These are phyloP conservation scores for Eidolon dupreanum DNA, from an alignment of 2,797 vertebrate species.

Conservation along the genomic window DNA sequence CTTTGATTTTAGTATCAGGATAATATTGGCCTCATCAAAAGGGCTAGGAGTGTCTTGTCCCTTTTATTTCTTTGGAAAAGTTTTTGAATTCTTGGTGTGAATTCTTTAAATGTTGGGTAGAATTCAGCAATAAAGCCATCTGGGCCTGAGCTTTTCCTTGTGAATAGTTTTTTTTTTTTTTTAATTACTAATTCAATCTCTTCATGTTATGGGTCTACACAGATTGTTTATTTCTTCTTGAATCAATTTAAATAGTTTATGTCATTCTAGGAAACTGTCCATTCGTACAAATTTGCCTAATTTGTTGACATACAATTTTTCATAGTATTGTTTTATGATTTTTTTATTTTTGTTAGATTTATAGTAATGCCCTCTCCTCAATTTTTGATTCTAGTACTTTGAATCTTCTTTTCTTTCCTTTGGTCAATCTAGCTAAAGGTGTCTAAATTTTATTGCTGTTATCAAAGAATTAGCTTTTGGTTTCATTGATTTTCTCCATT, in stretches of 20 bases:
- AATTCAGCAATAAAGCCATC: neutral
- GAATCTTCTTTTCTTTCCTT: neutral
- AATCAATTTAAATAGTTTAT: neutral
- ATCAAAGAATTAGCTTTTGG: neutral
- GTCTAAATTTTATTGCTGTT: neutral
- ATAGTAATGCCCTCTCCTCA: neutral
- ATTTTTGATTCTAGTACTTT: neutral
- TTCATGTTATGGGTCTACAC: neutral
- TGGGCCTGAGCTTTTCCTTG: neutral
- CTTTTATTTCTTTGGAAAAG: neutral
- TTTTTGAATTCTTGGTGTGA: neutral
- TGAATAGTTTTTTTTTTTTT: neutral
- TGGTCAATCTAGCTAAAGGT: neutral
- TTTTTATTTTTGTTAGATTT: neutral
- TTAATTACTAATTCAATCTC: neutral
- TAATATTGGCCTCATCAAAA: neutral
- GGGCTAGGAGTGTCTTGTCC: neutral
- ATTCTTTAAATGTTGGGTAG: neutral
- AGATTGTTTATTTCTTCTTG: neutral
- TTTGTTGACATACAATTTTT: neutral
- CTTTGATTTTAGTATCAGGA: neutral
- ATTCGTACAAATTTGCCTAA: neutral
- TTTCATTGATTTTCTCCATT: neutral
- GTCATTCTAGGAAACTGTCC: neutral
- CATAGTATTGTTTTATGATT: neutral